A percentile compares a stretch with the other conserved stretches of the same genome.
Conservation (phyloP, 2,888 invertebrate genomes). For the Polyommatus iphigenia region DNA sequence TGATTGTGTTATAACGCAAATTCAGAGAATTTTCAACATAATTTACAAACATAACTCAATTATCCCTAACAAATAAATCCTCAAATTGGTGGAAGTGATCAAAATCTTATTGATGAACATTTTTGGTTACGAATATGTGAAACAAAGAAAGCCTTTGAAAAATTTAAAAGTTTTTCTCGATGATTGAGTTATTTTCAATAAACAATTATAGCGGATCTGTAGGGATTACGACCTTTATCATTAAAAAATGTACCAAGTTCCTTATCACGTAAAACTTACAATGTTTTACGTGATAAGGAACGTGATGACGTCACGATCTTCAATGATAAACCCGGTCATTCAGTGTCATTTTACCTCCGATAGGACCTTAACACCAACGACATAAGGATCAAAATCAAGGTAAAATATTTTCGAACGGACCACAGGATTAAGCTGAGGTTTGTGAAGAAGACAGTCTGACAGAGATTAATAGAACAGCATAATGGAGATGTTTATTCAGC, state of each 20-base stretch:
- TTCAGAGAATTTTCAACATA: background rate
- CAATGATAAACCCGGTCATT: background rate
- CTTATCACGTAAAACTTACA: too few relatives aligned
- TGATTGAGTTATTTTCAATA: too few relatives aligned
- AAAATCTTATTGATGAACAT: too few relatives aligned
- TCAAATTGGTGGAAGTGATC: background rate
- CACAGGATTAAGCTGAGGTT: background rate
- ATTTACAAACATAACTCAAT: background rate
- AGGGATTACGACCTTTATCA: too few relatives aligned
- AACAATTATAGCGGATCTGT: too few relatives aligned
- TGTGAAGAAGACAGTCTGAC: constrained; percentile 8
- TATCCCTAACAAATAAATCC: background rate
- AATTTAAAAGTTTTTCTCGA: too few relatives aligned
- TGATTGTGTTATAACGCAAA: background rate
- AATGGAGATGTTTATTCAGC: constrained; percentile 5
- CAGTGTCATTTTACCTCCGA: background rate
- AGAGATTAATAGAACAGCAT: constrained; percentile 3
- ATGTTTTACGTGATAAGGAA: background rate
- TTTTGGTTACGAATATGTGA: too few relatives aligned
- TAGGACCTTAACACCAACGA: background rate
- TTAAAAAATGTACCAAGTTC: too few relatives aligned
- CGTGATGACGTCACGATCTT: constrained; percentile 10
- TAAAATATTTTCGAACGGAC: background rate
- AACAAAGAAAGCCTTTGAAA: too few relatives aligned
- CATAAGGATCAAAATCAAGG: background rate